Base-by-base conservation (phyloP, 1,140 invertebrate genomes). In the Adelges cooleyi region DNA sequence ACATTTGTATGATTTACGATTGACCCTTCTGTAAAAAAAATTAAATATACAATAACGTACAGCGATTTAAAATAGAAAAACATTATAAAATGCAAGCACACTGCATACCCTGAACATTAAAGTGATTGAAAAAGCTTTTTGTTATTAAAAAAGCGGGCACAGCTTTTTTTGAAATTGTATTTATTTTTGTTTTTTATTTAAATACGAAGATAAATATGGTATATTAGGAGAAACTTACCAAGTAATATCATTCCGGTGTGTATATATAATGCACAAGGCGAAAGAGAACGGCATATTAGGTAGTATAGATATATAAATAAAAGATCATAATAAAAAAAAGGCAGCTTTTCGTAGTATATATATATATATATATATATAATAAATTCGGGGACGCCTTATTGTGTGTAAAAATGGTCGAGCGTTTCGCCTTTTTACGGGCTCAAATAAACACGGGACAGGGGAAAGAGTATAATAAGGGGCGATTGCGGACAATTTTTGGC, bases 351-450 rank as follows among this genome's bases (percentile, higher is more conserved):
- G 56, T 62, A n/a, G n/a, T n/a, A n/a, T n/a, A n/a, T n/a, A n/a
- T n/a, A n/a, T n/a, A n/a, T n/a, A n/a, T n/a, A n/a, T n/a, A 44
- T 44, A 62, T 40, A 62, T 62, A 62, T 46, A 62, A 62, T 62
- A 62, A 62, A 62, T 62, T 62, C 40, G 40, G 40, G 25, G 56
- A 46, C 56, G 56, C 56, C 56, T 62, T 62, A 62, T 62, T 48
- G 56, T 62, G 56, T 62, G 56, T 62, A 62, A 62, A 62, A 62
- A 62, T 62, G 56, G 56, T 62, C 56, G 25, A 48, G 56, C 38
- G 33, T 48, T 62, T 62, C 42, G 56, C 56, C 56, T 62, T 62
- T 62, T 62, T 48, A 62, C 56, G 56, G 53, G 42, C 9, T 29
- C 42, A 25, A 48, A 62, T 62, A 48, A 59, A 33, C 56, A 46